Conservation (phyloP, 2,113 vertebrate species). For the Clarias batrachus region DNA sequence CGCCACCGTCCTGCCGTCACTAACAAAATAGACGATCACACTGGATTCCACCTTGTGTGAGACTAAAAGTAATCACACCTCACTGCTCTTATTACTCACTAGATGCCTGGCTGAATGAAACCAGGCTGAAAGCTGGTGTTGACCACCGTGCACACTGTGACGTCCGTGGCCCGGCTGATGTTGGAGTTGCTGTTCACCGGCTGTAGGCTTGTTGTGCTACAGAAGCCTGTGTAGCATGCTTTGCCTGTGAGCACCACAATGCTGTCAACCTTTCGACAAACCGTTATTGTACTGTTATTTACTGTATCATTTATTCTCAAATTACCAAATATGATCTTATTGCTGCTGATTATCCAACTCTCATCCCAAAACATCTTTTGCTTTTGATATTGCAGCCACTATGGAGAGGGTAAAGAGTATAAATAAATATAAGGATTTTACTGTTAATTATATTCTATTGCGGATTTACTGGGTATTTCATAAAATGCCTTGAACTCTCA, state of each 20-base stretch:
- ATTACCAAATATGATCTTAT: conserved; percentile 72
- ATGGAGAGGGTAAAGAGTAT: neutral
- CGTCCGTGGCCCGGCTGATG: conserved; percentile 63
- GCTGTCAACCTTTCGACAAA: neutral
- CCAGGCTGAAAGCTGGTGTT: conserved; percentile 63
- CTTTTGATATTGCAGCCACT: conserved; percentile 80
- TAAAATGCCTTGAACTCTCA: neutral
- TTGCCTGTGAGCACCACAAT: conserved; percentile 54
- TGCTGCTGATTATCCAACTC: conserved; percentile 78
- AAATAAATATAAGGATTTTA: neutral
- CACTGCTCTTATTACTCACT: conserved; percentile 61
- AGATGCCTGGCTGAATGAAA: conserved; percentile 70
- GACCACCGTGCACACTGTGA: conserved; percentile 62
- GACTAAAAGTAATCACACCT: neutral
- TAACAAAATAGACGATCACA: conserved; percentile 41
- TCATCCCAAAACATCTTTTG: conserved; percentile 81
- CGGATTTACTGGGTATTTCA: neutral
- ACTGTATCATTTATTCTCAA: too few species aligned
- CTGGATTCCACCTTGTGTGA: neutral
- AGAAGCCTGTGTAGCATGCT: conserved; percentile 55
- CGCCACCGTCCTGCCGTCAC: conserved; percentile 71
- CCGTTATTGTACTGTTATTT: neutral
- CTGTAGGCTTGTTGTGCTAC: conserved; percentile 67
- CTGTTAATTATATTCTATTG: neutral
- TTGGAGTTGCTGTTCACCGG: conserved; percentile 63